These are phyloP conservation scores for Propithecus deckenii DNA, from an alignment of 2,797 vertebrate genomes.

Conservation along the genomic window DNA sequence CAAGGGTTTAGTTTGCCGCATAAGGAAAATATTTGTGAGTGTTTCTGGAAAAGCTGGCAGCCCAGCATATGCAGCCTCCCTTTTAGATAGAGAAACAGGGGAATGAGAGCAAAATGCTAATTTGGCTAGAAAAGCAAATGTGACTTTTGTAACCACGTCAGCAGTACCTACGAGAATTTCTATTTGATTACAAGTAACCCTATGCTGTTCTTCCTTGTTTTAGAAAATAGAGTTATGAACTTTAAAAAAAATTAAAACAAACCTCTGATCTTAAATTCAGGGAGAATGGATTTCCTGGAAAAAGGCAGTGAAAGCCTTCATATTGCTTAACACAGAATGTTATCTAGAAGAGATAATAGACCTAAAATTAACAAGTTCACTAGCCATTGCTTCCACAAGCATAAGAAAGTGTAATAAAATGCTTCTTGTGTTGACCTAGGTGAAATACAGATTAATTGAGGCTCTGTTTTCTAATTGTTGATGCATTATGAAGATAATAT, in stretches of 20 bases:
- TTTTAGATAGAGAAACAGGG: conserved; percentile 73
- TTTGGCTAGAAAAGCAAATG: conserved; percentile 71
- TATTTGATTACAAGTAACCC: conserved; percentile 14
- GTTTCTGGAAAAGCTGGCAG: conserved; percentile 84
- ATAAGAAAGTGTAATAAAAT: background rate
- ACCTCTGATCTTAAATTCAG: conserved; percentile 12
- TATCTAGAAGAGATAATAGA: conserved; percentile 48
- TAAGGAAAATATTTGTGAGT: conserved; percentile 84
- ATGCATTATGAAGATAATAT: background rate
- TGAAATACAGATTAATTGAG: background rate
- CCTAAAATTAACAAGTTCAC: background rate
- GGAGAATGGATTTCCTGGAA: conserved; percentile 30
- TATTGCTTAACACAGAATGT: conserved; percentile 25
- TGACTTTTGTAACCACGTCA: conserved; percentile 9
- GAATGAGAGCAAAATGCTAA: conserved; percentile 78
- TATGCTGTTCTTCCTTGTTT: conserved; percentile 42
- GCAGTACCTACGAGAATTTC: background rate
- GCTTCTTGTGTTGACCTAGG: background rate
- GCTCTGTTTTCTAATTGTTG: background rate
- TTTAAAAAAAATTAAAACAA: conserved; percentile 29
- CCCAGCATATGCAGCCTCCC: conserved; percentile 73
- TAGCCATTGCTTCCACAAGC: background rate
- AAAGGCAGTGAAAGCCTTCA: conserved; percentile 3
- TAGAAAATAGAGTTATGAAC: conserved; percentile 37
- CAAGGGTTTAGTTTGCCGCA: conserved; percentile 78